phyloP scores from a whole-genome alignment of 1,140 invertebrate genomes.

The Planococcus citri region DNA sequence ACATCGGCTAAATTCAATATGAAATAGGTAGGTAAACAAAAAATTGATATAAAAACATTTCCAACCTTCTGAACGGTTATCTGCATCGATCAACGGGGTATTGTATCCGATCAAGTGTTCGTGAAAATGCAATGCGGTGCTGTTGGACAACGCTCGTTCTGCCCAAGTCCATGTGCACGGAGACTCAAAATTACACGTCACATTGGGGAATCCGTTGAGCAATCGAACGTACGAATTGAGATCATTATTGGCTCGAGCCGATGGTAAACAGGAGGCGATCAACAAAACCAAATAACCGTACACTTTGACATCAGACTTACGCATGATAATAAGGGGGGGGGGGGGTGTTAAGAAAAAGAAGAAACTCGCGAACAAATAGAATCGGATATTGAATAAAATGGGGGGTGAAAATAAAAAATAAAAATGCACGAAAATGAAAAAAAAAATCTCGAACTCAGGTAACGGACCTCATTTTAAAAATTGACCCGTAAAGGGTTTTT shows the following conservation, averaged over 20 bases:
- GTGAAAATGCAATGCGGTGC: neutral
- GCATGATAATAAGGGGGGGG: too few species aligned
- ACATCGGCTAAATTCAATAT: too few species aligned
- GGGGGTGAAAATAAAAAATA: neutral
- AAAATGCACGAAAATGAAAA: neutral
- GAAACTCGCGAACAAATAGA: neutral
- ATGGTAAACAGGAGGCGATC: neutral
- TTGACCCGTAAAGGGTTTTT: neutral
- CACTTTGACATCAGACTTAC: neutral
- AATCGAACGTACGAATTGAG: neutral
- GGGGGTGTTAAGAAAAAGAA: too few species aligned
- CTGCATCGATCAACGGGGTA: neutral
- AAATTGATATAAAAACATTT: too few species aligned
- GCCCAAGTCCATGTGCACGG: neutral
- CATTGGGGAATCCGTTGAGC: neutral
- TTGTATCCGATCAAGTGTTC: neutral
- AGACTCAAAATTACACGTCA: neutral
- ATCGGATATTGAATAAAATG: too few species aligned
- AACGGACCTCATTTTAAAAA: neutral
- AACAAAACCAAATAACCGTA: neutral
- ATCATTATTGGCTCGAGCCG: neutral
- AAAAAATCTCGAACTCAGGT: neutral
- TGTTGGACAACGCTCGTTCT: neutral
- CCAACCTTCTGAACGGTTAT: neutral
- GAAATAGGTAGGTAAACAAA: too few species aligned